A percentile compares a stretch with the other conserved stretches of the same genome.
Conservation (phyloP, 2,113 vertebrate species). For the Rhinopomastus cyanomelas region DNA sequence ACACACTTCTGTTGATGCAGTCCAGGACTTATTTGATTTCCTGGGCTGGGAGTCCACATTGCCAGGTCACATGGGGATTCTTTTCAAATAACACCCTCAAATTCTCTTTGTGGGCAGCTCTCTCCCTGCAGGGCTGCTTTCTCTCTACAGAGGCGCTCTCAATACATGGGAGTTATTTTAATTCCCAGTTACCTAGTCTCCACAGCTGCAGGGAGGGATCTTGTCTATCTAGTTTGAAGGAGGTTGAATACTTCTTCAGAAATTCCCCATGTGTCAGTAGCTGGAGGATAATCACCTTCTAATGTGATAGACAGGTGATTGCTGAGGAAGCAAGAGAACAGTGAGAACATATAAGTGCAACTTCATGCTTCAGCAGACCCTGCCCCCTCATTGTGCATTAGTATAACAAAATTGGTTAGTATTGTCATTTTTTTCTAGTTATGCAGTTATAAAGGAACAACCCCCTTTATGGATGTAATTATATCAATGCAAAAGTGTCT, state of each 20-base stretch:
- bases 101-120: no score
- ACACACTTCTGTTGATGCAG: no score
- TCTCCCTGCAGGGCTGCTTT: no score
- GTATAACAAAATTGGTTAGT: not conserved
- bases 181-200: not conserved
- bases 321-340: not conserved
- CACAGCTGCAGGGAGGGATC: fast-evolving
- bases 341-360: not conserved
- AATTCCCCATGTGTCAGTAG: not conserved
- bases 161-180: not conserved
- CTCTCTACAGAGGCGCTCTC: no score
- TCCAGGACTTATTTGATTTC: no score
- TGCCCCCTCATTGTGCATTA: not conserved
- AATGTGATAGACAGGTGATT: not conserved
- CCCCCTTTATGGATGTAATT: not conserved
- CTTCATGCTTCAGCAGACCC: not conserved
- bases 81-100: no score
- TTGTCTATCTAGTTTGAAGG: not conserved
- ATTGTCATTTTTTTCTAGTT: conserved; percentile 30
- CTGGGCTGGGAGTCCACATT: no score
- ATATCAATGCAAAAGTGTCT: not conserved
- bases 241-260: not conserved
- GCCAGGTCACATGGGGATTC: no score
- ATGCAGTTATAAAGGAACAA: not conserved
- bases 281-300: not conserved